Evolutionary conservation across 1,140 invertebrate species (phyloP).

Genomic region (Delia radicum): DNA sequence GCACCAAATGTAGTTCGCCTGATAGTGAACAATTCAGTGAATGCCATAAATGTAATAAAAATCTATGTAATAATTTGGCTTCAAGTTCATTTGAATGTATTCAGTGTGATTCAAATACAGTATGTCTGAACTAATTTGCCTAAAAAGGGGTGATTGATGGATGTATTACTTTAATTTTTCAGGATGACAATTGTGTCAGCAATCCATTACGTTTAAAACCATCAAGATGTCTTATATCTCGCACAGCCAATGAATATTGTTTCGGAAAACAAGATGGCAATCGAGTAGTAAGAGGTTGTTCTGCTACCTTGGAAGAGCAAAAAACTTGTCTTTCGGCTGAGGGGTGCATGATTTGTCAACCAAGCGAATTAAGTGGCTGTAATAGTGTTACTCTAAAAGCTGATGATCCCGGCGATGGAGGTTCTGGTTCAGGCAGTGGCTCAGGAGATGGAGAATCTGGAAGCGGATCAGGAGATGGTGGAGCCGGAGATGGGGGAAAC

Average conservation of each 20-base stretch:
- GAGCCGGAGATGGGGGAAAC: neutral
- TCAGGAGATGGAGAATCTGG: neutral
- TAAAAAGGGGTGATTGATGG: too few species aligned
- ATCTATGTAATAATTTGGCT: conserved; percentile 39
- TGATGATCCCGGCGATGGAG: neutral
- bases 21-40: neutral
- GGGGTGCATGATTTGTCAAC: conserved; percentile 42
- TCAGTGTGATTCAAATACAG: conserved; percentile 35
- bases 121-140: neutral
- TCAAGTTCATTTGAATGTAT: conserved; percentile 33
- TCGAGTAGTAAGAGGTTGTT: conserved; percentile 38
- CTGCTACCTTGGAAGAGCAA: conserved; percentile 34
- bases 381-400: conserved; percentile 26
- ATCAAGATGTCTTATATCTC: conserved; percentile 35
- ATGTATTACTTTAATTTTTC: too few species aligned
- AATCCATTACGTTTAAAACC: conserved; percentile 27
- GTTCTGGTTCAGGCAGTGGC: neutral
- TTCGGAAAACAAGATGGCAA: conserved; percentile 31
- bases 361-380: conserved; percentile 34
- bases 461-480: neutral
- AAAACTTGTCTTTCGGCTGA: conserved; percentile 30
- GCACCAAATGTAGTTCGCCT: conserved; percentile 22
- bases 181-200: conserved; percentile 36
- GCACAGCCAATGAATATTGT: conserved; percentile 39
- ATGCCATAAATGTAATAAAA: conserved; percentile 37